A percentile compares a stretch with the other conserved stretches of the same genome.
Conservation (phyloP, 2,888 invertebrate genomes). For the Platypus cylindrus region DNA sequence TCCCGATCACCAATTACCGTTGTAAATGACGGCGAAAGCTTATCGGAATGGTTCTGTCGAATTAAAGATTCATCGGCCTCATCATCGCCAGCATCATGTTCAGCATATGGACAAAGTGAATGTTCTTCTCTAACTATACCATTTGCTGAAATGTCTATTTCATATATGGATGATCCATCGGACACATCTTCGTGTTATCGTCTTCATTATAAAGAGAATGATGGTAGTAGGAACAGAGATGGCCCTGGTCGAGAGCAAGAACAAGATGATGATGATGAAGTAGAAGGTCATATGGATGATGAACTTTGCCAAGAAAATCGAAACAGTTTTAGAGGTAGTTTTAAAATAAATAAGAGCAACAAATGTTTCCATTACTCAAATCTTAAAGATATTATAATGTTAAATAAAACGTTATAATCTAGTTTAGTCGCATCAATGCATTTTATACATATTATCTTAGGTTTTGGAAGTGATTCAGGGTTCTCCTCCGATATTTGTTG, state of each 20-base stretch:
- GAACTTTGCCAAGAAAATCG: conserved; percentile 25
- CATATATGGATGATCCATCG: conserved; percentile 34
- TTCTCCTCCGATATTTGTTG: conserved; percentile 40
- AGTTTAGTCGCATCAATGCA: too few species aligned
- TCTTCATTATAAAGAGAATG: conserved; percentile 7
- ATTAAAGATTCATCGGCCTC: conserved; percentile 14
- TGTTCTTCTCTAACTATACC: conserved; percentile 34
- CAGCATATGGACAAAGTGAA: conserved; percentile 27
- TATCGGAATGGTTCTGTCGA: conserved; percentile 35
- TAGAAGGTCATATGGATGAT: too few species aligned
- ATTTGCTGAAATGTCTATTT: conserved; percentile 33
- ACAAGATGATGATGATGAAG: conserved; percentile 14
- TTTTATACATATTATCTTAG: conserved; percentile 21
- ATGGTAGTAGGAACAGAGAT: conserved; percentile 17
- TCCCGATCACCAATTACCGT: conserved; percentile 32
- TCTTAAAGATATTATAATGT: too few species aligned
- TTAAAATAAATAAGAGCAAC: too few species aligned
- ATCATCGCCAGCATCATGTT: conserved; percentile 1
- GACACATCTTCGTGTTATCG: conserved; percentile 27
- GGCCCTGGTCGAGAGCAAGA: too few species aligned
- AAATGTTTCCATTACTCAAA: too few species aligned
- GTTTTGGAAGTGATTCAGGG: conserved; percentile 39
- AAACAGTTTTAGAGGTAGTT: conserved; percentile 28
- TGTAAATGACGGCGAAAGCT: conserved; percentile 31
- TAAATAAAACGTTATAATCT: too few species aligned